These are phyloP conservation scores for Mya arenaria DNA, from an alignment of 1,140 invertebrate species.

Conservation along the genomic window DNA sequence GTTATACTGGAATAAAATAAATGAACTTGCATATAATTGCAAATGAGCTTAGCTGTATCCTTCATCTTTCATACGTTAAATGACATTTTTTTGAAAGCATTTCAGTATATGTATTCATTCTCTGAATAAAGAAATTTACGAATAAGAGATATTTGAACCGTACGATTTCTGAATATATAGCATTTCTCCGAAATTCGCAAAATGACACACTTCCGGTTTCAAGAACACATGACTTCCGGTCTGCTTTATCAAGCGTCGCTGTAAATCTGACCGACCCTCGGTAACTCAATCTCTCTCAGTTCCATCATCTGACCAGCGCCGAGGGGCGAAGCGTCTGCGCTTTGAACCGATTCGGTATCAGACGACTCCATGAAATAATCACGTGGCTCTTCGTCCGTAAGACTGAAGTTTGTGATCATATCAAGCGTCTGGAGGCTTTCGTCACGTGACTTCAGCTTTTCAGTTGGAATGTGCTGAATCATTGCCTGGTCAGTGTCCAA, in stretches of 20 bases:
- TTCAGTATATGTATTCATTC: no score
- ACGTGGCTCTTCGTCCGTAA: slow-evolving; percentile 66
- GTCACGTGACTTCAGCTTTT: slow-evolving; percentile 59
- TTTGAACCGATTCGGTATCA: slow-evolving; percentile 64
- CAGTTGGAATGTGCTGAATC: slow-evolving; percentile 71
- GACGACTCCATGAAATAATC: slow-evolving; percentile 67
- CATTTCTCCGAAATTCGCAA: no score
- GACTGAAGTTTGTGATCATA: slow-evolving; percentile 74
- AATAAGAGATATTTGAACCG: no score
- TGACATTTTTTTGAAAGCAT: no score
- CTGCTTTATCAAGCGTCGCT: slow-evolving; percentile 32
- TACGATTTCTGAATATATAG: no score
- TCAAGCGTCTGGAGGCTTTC: slow-evolving; percentile 69
- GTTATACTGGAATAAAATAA: no score
- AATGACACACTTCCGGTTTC: no score
- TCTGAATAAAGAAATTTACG: no score
- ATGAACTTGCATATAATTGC: no score
- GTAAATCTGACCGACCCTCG: slow-evolving; percentile 5
- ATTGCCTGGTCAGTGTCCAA: slow-evolving; percentile 70
- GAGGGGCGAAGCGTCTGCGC: slow-evolving; percentile 51
- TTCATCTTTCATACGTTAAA: no score
- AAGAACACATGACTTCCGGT: no score
- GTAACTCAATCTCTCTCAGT: slow-evolving; percentile 55
- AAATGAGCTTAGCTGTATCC: no score
- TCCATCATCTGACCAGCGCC: slow-evolving; percentile 61